A percentile compares a stretch with the other conserved stretches of the same genome.
Conservation (phyloP, 2,797 vertebrate genomes). For the Staurois parvus region DNA sequence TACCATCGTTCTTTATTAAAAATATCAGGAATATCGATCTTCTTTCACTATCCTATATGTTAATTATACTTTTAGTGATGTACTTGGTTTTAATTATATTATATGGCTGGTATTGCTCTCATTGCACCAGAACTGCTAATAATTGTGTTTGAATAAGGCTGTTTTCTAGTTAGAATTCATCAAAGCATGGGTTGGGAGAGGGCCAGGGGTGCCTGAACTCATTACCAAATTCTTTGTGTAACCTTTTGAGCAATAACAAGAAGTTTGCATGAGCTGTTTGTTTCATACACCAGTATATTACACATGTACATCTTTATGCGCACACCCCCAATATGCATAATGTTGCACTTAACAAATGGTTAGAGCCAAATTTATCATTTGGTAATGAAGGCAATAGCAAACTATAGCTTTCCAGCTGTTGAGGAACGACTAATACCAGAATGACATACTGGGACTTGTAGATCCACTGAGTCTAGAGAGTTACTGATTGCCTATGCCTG, state of each 20-base stretch:
- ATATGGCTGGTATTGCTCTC: too few relatives aligned
- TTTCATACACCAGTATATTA: neutral
- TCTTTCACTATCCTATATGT: neutral
- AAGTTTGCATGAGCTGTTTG: neutral
- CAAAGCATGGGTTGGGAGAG: neutral
- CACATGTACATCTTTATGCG: neutral
- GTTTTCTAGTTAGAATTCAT: neutral
- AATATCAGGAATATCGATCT: too few relatives aligned
- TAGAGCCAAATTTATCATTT: conserved; percentile 7
- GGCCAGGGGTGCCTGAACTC: too few relatives aligned
- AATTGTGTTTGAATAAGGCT: too few relatives aligned
- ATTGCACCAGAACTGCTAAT: neutral
- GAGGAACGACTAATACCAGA: too few relatives aligned
- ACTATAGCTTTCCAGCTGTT: neutral
- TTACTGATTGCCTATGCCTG: neutral
- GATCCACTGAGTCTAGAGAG: neutral
- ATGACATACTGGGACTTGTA: neutral
- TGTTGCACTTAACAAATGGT: neutral
- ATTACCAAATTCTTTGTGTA: too few relatives aligned
- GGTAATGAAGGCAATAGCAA: neutral
- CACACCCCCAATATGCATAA: neutral
- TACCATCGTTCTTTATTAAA: too few relatives aligned
- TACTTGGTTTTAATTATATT: neutral
- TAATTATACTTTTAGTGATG: neutral
- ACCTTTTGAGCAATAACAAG: neutral